A percentile compares a stretch with the other conserved stretches of the same genome.
Evolutionary conservation across 2,888 invertebrate genomes (phyloP).

Genomic region (Ctena decussata): DNA sequence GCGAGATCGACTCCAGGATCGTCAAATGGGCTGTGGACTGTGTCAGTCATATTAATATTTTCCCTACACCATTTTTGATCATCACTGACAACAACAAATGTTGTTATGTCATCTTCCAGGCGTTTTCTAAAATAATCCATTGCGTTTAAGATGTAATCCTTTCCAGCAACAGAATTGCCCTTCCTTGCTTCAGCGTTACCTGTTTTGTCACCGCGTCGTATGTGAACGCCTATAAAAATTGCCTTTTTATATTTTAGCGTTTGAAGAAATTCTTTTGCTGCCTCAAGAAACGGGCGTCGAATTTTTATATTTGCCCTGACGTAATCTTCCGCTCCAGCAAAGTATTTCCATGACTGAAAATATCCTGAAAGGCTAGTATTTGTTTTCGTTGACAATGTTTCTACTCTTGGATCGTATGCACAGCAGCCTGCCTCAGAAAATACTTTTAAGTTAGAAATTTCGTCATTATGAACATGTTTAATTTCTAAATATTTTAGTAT

Average conservation of each 20-base stretch:
- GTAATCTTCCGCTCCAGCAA: slow-evolving; percentile 40
- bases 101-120: slow-evolving; percentile 28
- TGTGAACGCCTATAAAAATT: slow-evolving; percentile 65
- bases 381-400: slow-evolving; percentile 35
- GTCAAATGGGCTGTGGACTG: slow-evolving; percentile 35
- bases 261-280: slow-evolving; percentile 36
- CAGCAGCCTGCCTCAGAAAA: slow-evolving; percentile 47
- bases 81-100: slow-evolving; percentile 67
- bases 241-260: slow-evolving; percentile 18
- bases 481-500: slow-evolving; percentile 34
- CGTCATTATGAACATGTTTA: neutral
- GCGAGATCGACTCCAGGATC: slow-evolving; percentile 63
- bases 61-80: slow-evolving; percentile 58
- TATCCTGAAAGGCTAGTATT: slow-evolving; percentile 67
- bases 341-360: slow-evolving; percentile 73
- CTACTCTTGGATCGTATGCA: slow-evolving; percentile 37
- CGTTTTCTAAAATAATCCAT: slow-evolving; percentile 59
- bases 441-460: slow-evolving; percentile 24
- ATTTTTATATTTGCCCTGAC: slow-evolving; percentile 63
- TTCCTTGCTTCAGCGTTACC: slow-evolving; percentile 16
- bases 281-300: slow-evolving; percentile 26
- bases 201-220: slow-evolving; percentile 68
- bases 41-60: slow-evolving; percentile 36
- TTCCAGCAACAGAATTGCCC: slow-evolving; percentile 67
- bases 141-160: slow-evolving; percentile 50